Percentiles rank a stretch among this genome's conserved stretches.
Conservation (phyloP, 2,113 vertebrate genomes). For the Anthoscopus minutus region DNA sequence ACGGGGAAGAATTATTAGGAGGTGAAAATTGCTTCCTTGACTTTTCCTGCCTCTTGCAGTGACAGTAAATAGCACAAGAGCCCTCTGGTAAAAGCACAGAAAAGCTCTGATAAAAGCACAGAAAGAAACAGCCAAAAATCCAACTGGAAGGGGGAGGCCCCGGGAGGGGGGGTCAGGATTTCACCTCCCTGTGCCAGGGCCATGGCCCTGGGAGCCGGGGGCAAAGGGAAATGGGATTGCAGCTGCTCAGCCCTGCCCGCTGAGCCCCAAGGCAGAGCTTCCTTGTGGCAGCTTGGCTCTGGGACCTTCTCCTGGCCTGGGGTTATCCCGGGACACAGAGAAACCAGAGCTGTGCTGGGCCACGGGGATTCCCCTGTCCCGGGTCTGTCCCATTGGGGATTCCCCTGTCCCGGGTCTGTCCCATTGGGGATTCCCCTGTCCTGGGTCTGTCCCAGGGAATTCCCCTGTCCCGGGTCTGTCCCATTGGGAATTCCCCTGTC, state of each 20-base stretch:
- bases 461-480: no score
- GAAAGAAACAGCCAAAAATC: neutral
- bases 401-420: no score
- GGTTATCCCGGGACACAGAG: neutral
- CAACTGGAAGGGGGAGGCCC: neutral
- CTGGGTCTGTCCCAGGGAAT: no score
- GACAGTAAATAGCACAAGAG: neutral
- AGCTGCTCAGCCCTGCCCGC: neutral
- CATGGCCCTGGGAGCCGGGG: rapidly evolving
- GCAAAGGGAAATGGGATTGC: neutral
- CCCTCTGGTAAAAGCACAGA: neutral
- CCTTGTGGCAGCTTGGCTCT: neutral
- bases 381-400: no score
- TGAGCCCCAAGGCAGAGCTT: neutral
- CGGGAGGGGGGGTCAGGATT: rapidly evolving
- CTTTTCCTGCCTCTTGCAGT: neutral
- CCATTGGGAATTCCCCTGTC: no score
- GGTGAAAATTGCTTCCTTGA: neutral
- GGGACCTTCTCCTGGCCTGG: neutral
- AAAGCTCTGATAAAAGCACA: neutral
- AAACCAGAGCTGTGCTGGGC: neutral
- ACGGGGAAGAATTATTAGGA: neutral
- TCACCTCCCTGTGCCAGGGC: neutral
- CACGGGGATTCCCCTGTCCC: no score
- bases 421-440: no score